phyloP scores from a whole-genome alignment of 2,797 vertebrate species.

The Paramormyrops hopkinsi region DNA sequence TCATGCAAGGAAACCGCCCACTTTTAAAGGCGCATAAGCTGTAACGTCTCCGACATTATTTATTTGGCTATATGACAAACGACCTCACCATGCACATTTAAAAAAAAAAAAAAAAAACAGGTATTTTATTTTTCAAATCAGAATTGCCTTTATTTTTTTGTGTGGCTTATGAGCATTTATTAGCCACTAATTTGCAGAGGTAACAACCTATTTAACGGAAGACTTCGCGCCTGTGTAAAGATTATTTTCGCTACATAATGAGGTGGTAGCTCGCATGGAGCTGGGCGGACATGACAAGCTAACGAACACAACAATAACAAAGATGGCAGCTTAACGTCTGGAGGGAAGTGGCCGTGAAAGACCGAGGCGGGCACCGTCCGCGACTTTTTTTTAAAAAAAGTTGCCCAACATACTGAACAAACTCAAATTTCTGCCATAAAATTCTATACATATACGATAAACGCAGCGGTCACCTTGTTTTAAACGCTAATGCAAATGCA shows the following conservation, averaged over 20 bases:
- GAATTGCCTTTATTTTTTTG: background rate
- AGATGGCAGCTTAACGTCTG: slow-evolving; percentile 34
- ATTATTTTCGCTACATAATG: background rate
- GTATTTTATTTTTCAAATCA: background rate
- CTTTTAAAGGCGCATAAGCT: background rate
- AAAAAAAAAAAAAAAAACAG: background rate
- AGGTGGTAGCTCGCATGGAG: background rate
- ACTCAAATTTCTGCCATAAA: background rate
- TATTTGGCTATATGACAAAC: background rate
- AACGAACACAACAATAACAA: slow-evolving; percentile 22
- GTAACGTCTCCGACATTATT: background rate
- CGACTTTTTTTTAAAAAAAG: background rate
- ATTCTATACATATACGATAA: background rate
- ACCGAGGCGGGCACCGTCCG: background rate
- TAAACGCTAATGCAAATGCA: background rate
- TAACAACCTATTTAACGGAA: background rate
- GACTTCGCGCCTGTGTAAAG: background rate
- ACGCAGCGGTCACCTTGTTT: background rate
- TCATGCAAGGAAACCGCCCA: slow-evolving; percentile 26
- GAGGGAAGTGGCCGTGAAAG: background rate
- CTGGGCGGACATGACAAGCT: background rate
- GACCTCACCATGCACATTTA: background rate
- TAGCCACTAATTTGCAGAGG: background rate
- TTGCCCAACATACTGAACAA: background rate
- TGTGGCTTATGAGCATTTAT: background rate